Base-by-base conservation (phyloP, 2,113 vertebrate genomes). In the Actenoides hombroni region DNA sequence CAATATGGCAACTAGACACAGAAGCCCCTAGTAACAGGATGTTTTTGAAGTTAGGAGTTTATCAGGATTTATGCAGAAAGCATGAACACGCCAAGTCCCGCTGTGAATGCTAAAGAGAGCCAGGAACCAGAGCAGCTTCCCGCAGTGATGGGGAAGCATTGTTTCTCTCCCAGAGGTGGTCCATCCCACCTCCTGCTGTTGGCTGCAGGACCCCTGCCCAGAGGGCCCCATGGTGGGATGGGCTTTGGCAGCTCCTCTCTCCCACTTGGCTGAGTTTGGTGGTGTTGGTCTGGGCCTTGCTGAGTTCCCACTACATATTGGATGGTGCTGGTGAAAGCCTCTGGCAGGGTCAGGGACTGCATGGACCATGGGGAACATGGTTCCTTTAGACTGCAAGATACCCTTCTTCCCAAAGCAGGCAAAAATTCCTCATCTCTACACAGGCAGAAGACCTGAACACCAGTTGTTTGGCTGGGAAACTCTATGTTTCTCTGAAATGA, bases 41-140 rank as follows among this genome's bases (percentile, higher is more conserved):
- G 83, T 86, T 93, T 90, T 74, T 39, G 78, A 69, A 71, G 90
- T 96, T 93, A 92, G 83, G 64, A 90, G 90, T 94, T 95, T 95
- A 96, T 96, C 94, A 67, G 92, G 60, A 93, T 94, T 96, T 88
- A 86, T 83, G 64, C 46, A 86, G 51, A 87, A 59, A 86, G 35
- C 70, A 65, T 18, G 44, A 94, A 70, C 64, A 63, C 0, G 31
- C 87, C 90, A 96, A 94, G 24, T 91, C 20, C 91, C 39, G 48
- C 40, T 84, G 14, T 71, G 63, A 85, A 91, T 51, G 40, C 51
- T 90, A 69, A 78, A 85, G 54, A 88, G 42, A 96, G 37, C 67
- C 89, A 94, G 63, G 23, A 96, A 26, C 9, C 51, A 86, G 91
- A 92, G 46, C 39, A 79, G 91, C 61, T 87, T 95, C 80, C 74